Evolutionary conservation across 2,113 vertebrate species (phyloP).

Genomic region (Xiphophorus couchianus): DNA sequence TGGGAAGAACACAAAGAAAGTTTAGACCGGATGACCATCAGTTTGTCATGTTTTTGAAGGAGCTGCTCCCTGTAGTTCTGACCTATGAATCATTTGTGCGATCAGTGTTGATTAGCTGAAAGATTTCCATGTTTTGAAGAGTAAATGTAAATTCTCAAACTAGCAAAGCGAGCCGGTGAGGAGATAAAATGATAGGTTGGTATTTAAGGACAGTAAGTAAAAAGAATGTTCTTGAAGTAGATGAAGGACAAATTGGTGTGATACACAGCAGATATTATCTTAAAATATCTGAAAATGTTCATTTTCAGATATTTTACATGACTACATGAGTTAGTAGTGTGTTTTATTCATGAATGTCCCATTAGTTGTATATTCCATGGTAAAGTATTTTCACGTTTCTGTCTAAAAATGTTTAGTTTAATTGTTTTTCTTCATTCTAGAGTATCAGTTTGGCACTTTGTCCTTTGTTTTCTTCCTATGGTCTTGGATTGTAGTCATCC

Average conservation of each 20-base stretch:
- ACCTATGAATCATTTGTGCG: slow-evolving; percentile 32
- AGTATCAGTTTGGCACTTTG: background rate
- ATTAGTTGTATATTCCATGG: no score
- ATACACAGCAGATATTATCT: background rate
- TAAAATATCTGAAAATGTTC: background rate
- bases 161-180: background rate
- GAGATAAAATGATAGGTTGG: no score
- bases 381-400: no score
- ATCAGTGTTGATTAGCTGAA: slow-evolving; percentile 28
- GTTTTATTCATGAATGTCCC: no score
- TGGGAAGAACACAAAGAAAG: background rate
- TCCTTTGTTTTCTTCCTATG: background rate
- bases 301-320: background rate
- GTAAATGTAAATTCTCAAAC: background rate
- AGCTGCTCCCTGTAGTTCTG: background rate
- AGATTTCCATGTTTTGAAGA: slow-evolving; percentile 1
- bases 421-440: no score
- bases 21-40: background rate
- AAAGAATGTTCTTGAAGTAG: background rate
- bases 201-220: no score
- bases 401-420: no score
- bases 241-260: background rate
- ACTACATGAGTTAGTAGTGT: no score
- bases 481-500: background rate
- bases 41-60: slow-evolving; percentile 1